phyloP scores from a whole-genome alignment of 2,888 invertebrate species.

The Himalopsyche anomala region DNA sequence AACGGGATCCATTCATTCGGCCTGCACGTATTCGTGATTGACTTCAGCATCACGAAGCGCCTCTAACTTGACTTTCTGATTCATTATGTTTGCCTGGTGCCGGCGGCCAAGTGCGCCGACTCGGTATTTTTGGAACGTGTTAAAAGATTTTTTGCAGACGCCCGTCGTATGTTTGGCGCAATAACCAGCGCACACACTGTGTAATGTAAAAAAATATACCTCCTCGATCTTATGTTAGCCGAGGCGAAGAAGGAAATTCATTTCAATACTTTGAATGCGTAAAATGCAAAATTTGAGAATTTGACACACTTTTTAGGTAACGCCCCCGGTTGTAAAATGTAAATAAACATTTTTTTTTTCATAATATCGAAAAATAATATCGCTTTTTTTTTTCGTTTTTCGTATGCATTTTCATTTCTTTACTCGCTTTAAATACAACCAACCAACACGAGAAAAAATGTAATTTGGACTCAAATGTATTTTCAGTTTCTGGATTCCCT shows the following conservation, averaged over 20 bases:
- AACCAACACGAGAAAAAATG: too few relatives aligned
- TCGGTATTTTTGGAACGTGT: slow-evolving; percentile 55
- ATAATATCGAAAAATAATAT: background rate
- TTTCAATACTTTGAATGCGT: slow-evolving; percentile 64
- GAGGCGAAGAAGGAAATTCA: slow-evolving; percentile 64
- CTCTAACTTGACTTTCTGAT: slow-evolving; percentile 49
- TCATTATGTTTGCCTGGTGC: slow-evolving; percentile 60
- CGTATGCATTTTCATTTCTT: too few relatives aligned
- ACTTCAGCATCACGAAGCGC: slow-evolving; percentile 59
- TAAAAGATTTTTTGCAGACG: slow-evolving; percentile 50
- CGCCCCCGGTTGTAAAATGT: slow-evolving; percentile 10
- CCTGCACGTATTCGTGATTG: slow-evolving; percentile 60
- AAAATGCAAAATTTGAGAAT: slow-evolving; percentile 51
- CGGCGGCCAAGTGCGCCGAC: slow-evolving; percentile 65
- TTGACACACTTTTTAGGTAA: slow-evolving; percentile 33
- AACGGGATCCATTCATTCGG: slow-evolving; percentile 27
- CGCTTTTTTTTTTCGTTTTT: too few relatives aligned
- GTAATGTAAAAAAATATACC: slow-evolving; percentile 41
- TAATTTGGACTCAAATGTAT: too few relatives aligned
- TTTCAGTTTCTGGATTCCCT: too few relatives aligned
- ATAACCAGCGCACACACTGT: slow-evolving; percentile 25
- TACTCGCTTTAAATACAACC: too few relatives aligned
- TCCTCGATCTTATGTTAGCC: slow-evolving; percentile 53
- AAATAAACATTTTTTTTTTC: slow-evolving; percentile 20
- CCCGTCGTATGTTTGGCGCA: slow-evolving; percentile 48